Percentiles rank a stretch among this genome's conserved stretches.
These are phyloP conservation scores for Cantharis nigra DNA, from an alignment of 2,888 invertebrate genomes.

Conservation along the genomic window DNA sequence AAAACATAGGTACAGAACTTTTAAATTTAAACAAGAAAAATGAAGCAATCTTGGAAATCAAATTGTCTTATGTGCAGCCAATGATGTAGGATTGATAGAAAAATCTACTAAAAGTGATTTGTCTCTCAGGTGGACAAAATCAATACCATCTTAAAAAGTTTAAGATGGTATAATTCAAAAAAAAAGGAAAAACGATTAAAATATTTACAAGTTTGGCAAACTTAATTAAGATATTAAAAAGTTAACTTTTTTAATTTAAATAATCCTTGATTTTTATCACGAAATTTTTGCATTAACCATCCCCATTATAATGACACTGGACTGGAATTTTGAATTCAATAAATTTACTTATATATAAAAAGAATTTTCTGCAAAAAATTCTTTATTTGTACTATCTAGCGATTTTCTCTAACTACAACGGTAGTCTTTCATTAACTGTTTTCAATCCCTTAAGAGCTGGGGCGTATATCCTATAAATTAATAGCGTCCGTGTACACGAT, in stretches of 20 bases:
- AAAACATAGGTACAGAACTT: not conserved
- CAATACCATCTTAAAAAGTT: not conserved
- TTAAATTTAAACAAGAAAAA: not conserved
- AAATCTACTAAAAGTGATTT: not conserved
- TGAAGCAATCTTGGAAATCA: not conserved
- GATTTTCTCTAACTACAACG: constrained; percentile 14
- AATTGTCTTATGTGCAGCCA: not conserved
- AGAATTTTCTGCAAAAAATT: constrained; percentile 19
- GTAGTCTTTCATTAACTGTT: constrained; percentile 24
- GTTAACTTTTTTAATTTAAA: not conserved
- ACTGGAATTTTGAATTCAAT: not conserved
- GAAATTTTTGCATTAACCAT: not conserved
- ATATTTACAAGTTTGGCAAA: not conserved
- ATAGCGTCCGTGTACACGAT: constrained; percentile 25
- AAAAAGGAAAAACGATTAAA: not conserved
- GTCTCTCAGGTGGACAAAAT: not conserved
- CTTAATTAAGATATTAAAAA: not conserved
- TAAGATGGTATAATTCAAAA: not conserved
- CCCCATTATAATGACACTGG: not conserved
- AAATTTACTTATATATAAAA: not conserved
- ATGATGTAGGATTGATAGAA: not conserved
- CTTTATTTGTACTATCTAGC: constrained; percentile 14
- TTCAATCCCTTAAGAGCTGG: constrained; percentile 24
- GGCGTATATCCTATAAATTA: constrained; percentile 28
- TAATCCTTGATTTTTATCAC: not conserved